Conservation (phyloP, 2,113 vertebrate genomes). For the Burhinus bistriatus region DNA sequence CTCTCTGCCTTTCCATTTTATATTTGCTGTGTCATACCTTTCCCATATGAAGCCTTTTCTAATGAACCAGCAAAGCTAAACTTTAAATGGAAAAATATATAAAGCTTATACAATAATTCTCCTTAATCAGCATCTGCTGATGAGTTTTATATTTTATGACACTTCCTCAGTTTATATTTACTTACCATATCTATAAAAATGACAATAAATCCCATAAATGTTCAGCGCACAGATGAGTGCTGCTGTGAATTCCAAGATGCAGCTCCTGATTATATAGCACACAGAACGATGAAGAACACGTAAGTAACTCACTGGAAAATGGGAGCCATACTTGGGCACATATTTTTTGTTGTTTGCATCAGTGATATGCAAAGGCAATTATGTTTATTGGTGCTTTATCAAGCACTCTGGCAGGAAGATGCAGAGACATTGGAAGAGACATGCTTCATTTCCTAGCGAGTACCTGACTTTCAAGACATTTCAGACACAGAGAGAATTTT, state of each 20-base stretch:
- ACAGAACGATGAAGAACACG: background rate
- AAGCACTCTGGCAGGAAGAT: background rate
- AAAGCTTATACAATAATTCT: slow-evolving; percentile 3
- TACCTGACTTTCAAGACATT: background rate
- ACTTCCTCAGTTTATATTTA: slow-evolving; percentile 32
- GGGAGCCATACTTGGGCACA: background rate
- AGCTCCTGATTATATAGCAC: background rate
- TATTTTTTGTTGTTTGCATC: background rate
- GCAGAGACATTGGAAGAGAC: background rate
- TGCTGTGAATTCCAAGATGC: slow-evolving; percentile 8
- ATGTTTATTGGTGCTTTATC: slow-evolving; percentile 54
- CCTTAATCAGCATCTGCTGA: slow-evolving; percentile 42
- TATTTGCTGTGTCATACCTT: background rate
- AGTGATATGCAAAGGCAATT: slow-evolving; percentile 25
- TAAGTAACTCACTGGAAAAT: slow-evolving; percentile 7
- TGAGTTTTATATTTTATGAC: slow-evolving; percentile 27
- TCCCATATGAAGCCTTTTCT: background rate
- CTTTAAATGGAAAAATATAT: background rate
- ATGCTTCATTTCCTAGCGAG: background rate
- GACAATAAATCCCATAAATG: slow-evolving; percentile 36
- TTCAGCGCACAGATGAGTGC: background rate
- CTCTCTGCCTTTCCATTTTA: background rate
- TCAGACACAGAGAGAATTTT: background rate
- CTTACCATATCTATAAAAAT: slow-evolving; percentile 31
- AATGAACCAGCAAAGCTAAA: background rate